Conservation (phyloP, 2,797 vertebrate species). For the Danio albolineatus region DNA sequence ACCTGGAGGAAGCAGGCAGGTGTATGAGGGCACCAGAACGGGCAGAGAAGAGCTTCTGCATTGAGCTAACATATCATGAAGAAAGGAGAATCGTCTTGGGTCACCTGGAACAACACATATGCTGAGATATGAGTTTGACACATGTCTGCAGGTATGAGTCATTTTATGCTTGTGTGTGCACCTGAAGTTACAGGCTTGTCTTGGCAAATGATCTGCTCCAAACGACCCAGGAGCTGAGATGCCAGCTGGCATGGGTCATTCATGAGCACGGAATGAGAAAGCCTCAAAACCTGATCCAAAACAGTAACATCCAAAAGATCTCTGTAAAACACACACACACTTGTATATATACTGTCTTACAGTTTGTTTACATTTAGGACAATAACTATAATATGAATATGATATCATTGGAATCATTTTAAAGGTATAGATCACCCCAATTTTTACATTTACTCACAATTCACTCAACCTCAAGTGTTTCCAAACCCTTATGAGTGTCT, state of each 20-base stretch:
- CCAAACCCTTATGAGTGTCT: too few relatives aligned
- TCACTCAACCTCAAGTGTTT: too few relatives aligned
- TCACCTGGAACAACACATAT: conserved; percentile 68
- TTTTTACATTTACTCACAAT: too few relatives aligned
- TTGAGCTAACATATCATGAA: conserved; percentile 72
- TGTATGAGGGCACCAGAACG: conserved; percentile 76
- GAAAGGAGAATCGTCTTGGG: conserved; percentile 71
- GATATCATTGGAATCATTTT: too few relatives aligned
- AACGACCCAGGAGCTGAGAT: conserved; percentile 74
- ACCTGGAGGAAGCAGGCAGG: conserved; percentile 74
- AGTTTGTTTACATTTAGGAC: too few relatives aligned
- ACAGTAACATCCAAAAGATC: conserved; percentile 70
- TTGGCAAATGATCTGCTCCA: conserved; percentile 70
- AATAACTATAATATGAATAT: too few relatives aligned
- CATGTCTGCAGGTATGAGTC: neutral
- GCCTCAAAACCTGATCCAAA: conserved; percentile 69
- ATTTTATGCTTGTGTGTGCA: conserved; percentile 46
- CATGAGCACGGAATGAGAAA: conserved; percentile 70
- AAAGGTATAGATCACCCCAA: too few relatives aligned
- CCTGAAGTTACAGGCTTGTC: conserved; percentile 76
- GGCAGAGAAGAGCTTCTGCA: conserved; percentile 73
- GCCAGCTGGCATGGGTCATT: conserved; percentile 77
- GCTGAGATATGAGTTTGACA: neutral
- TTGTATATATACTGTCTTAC: neutral
- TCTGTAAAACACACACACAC: conserved; percentile 59